Conservation (phyloP, 2,113 vertebrate species). For the Nannobrachium achirus region DNA sequence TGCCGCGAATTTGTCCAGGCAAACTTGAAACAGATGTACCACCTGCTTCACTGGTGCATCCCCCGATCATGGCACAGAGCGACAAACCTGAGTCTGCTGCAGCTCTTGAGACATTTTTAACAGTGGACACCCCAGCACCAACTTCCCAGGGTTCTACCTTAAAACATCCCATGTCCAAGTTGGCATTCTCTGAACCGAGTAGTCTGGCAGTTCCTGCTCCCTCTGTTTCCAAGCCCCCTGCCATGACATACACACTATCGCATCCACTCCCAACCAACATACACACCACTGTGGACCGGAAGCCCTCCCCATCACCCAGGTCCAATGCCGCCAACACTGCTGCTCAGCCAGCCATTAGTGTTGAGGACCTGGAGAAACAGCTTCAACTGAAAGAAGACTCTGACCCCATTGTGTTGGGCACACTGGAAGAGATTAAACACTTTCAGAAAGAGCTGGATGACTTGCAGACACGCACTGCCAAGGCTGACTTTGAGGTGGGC, state of each 20-base stretch:
- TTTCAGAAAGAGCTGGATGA: conserved; percentile 96
- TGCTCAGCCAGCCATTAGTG: conserved; percentile 57
- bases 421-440: conserved; percentile 94
- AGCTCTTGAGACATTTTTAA: conserved; percentile 79
- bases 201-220: conserved; percentile 46
- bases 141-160: conserved; percentile 75
- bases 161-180: conserved; percentile 76
- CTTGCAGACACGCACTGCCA: conserved; percentile 84
- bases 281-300: conserved; percentile 71
- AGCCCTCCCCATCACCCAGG: conserved; percentile 79
- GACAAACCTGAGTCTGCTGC: no score
- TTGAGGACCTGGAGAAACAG: conserved; percentile 83
- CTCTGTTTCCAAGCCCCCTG: conserved; percentile 51
- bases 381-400: conserved; percentile 85
- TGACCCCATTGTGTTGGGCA: conserved; percentile 90
- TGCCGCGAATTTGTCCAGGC: no score
- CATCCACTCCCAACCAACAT: conserved; percentile 72
- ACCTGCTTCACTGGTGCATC: no score
- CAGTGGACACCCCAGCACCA: conserved; percentile 65
- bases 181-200: conserved; percentile 47
- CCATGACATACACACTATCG: conserved; percentile 45
- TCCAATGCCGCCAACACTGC: neutral
- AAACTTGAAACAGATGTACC: no score
- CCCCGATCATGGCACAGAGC: no score
- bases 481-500: conserved; percentile 88